phyloP scores from a whole-genome alignment of 2,797 vertebrate genomes.

The Pampus argenteus region DNA sequence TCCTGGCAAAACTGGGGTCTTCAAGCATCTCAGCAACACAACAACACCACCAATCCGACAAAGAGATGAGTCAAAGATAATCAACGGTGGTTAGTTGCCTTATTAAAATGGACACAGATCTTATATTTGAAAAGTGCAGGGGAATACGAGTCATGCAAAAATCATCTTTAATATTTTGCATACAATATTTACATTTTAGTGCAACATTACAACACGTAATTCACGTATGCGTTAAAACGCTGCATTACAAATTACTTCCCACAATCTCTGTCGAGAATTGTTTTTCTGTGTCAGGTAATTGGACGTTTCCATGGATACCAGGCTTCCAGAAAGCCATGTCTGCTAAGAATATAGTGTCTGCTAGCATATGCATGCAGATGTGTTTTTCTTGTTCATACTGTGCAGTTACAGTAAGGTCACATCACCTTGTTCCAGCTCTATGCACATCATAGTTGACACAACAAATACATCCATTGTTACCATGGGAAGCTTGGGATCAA shows the following conservation, averaged over 20 bases:
- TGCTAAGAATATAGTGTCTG: constrained; percentile 59
- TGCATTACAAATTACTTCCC: constrained; percentile 55
- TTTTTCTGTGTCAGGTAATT: constrained; percentile 76
- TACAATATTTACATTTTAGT: constrained; percentile 23
- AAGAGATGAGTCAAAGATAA: constrained; percentile 66
- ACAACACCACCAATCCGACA: constrained; percentile 69
- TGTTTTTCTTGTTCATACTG: constrained; percentile 35
- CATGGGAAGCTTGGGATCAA: too few species aligned
- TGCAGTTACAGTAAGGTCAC: constrained; percentile 53
- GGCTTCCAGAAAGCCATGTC: constrained; percentile 59
- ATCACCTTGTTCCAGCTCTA: constrained; percentile 16
- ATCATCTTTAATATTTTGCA: neutral
- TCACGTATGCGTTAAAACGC: constrained; percentile 30
- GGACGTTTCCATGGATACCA: constrained; percentile 81
- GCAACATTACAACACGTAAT: neutral
- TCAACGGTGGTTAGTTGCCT: constrained; percentile 23
- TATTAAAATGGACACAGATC: constrained; percentile 42
- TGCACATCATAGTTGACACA: constrained; percentile 16
- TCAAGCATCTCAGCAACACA: constrained; percentile 64
- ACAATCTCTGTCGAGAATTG: constrained; percentile 43
- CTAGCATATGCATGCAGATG: constrained; percentile 58
- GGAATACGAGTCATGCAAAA: neutral
- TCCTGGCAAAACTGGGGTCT: constrained; percentile 66
- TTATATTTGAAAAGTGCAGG: constrained; percentile 7
- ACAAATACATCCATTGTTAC: too few species aligned